phyloP scores from a whole-genome alignment of 2,113 vertebrate genomes.

The Chaetops frenatus region DNA sequence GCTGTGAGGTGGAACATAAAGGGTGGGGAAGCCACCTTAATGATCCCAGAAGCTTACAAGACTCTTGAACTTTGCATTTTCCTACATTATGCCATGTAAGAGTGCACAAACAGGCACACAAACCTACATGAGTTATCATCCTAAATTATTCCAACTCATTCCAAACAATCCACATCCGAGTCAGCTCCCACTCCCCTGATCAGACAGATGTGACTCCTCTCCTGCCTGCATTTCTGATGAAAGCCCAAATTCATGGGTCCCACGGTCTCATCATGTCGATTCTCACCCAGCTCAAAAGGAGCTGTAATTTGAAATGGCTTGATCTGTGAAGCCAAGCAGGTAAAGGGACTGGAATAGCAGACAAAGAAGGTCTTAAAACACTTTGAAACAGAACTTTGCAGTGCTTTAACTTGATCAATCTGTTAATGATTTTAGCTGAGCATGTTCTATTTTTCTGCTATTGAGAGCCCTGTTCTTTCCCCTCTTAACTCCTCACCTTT shows the following conservation, averaged over 20 bases:
- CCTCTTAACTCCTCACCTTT: not conserved
- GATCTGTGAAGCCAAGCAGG: not conserved
- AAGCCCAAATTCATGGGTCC: not conserved
- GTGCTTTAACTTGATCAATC: not conserved
- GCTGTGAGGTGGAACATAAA: not conserved
- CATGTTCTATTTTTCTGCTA: not conserved
- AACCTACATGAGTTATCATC: not conserved
- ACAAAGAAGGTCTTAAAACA: not conserved
- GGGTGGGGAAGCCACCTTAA: not conserved
- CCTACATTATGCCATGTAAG: not conserved
- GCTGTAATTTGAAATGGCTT: not conserved
- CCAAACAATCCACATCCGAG: not conserved
- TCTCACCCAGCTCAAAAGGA: not conserved
- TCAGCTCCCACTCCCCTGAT: not conserved
- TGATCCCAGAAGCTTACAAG: not conserved
- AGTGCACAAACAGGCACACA: not conserved
- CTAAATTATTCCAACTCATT: not conserved
- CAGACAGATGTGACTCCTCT: not conserved
- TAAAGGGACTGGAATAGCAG: not conserved
- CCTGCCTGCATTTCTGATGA: not conserved
- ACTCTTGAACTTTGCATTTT: not conserved
- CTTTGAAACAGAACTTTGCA: not conserved
- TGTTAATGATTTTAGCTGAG: not conserved
- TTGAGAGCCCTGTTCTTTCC: not conserved
- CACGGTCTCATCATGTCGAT: not conserved